Base-by-base conservation (phyloP, 2,113 vertebrate genomes). In the Brachypodius melanocephalos region DNA sequence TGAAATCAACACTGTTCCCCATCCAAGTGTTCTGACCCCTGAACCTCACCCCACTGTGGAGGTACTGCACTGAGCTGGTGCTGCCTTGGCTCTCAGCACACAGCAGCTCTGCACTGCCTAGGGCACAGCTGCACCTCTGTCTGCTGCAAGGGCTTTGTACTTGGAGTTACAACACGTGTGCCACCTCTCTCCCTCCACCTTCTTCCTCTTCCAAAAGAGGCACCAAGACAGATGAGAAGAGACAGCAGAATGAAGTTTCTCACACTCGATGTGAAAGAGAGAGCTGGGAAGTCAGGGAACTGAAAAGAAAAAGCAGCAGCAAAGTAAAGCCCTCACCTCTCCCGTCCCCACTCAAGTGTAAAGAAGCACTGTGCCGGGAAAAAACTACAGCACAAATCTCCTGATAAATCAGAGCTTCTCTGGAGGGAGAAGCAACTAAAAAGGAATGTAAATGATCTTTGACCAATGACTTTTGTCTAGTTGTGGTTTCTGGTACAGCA, bases 401-500 rank as follows among this genome's bases (percentile, higher is more conserved):
- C 72, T 65, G 93, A 85, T 84, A 95, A 91, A 94, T 84, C 80
- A 78, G 49, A 76, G 58, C 46, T 84, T 63, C 89, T 95, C 91
- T 86, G 58, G 88, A 95, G 93, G n/a, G 46, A 92, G 61, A 91
- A 95, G 52, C 85, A 95, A 90, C 85, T 95, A 88, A 85, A 96
- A 95, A 95, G 83, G 83, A 95, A 96, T 93, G 94, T 79, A 97
- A 97, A 93, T 93, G 92, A 95, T 90, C 96, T 95, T 69, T 96
- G 90, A 95, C 94, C 94, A 93, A 85, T 86, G 94, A 89, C 95
- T 96, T 95, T 79, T 85, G 90, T 79, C 88, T 92, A 73, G 92
- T 82, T 95, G 92, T 90, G 92, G 96, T 95, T 96, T 96, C 90
- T 77, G 81, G 78, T 93, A 88, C 68, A n/a, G 88, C 52, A 14